These are phyloP conservation scores for Epicauta chinensis DNA, from an alignment of 1,140 invertebrate species.

Conservation along the genomic window DNA sequence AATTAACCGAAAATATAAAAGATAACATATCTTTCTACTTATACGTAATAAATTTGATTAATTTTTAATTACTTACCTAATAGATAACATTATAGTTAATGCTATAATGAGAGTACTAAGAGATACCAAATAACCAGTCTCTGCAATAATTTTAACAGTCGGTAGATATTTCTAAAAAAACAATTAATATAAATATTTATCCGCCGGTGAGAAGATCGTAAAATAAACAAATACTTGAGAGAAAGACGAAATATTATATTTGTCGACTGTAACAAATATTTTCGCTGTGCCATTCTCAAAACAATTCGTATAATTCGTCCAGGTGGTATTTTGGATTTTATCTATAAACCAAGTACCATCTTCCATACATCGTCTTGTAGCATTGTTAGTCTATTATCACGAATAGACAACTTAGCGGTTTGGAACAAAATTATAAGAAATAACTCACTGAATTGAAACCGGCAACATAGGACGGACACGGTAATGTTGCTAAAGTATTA, in stretches of 20 bases:
- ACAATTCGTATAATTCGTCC: constrained; percentile 43
- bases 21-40: too few relatives aligned
- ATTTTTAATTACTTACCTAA: constrained; percentile 59
- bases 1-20: too few relatives aligned
- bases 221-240: constrained; percentile 2
- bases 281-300: constrained; percentile 21
- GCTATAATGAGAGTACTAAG: constrained; percentile 53
- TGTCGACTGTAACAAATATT: constrained; percentile 14
- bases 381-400: constrained; percentile 15
- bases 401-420: too few relatives aligned
- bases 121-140: constrained; percentile 58
- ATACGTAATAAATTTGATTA: too few relatives aligned
- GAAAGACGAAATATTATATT: constrained; percentile 7
- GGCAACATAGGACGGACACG: constrained; percentile 29
- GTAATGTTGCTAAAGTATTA: constrained; percentile 18
- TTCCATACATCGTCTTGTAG: constrained; percentile 34
- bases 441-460: constrained; percentile 29
- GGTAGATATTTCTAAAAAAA: constrained; percentile 50
- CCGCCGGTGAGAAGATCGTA: background rate
- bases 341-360: constrained; percentile 36
- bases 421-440: constrained; percentile 15
- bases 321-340: constrained; percentile 21
- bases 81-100: constrained; percentile 53
- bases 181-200: background rate
- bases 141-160: constrained; percentile 53